A percentile compares a stretch with the other conserved stretches of the same genome.
Conservation (phyloP, 2,888 invertebrate genomes). For the Merodon equestris region DNA sequence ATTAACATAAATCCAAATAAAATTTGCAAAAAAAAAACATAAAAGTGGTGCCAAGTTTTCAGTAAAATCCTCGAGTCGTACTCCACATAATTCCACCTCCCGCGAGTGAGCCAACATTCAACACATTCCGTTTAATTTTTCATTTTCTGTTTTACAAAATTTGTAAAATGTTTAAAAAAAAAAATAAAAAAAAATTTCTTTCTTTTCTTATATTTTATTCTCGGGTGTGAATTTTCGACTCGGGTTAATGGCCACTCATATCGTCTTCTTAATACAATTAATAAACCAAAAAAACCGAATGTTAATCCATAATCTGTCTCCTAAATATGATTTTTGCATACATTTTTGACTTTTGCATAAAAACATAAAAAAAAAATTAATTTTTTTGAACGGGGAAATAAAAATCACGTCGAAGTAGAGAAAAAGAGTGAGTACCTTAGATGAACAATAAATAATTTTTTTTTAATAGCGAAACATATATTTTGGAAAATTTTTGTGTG, state of each 20-base stretch:
- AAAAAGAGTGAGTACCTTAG: conserved; percentile 79
- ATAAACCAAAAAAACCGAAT: conserved; percentile 18
- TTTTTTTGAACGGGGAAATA: conserved; percentile 71
- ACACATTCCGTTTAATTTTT: too few relatives aligned
- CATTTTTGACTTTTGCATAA: conserved; percentile 60
- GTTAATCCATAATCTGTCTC: conserved; percentile 60
- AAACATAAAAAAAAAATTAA: conserved; percentile 70
- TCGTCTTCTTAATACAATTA: conserved; percentile 16
- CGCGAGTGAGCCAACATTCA: conserved; percentile 60
- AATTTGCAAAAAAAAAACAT: too few relatives aligned
- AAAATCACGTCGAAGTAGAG: conserved; percentile 74
- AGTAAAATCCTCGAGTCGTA: neutral
- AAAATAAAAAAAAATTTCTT: conserved; percentile 50
- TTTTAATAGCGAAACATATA: conserved; percentile 13
- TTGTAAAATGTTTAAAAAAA: conserved; percentile 24
- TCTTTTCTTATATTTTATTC: conserved; percentile 62
- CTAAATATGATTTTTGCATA: conserved; percentile 44
- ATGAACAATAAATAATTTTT: conserved; percentile 55
- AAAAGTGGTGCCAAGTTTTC: conserved; percentile 49
- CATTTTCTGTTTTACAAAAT: conserved; percentile 7
- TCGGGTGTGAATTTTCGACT: conserved; percentile 49
- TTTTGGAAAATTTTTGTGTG: conserved; percentile 54
- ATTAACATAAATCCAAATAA: neutral
- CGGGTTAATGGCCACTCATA: conserved; percentile 62
- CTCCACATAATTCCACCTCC: conserved; percentile 22